Percentiles rank a stretch among this genome's conserved stretches.
Evolutionary conservation across 2,797 vertebrate species (phyloP).

Genomic region (Hirundo rustica): DNA sequence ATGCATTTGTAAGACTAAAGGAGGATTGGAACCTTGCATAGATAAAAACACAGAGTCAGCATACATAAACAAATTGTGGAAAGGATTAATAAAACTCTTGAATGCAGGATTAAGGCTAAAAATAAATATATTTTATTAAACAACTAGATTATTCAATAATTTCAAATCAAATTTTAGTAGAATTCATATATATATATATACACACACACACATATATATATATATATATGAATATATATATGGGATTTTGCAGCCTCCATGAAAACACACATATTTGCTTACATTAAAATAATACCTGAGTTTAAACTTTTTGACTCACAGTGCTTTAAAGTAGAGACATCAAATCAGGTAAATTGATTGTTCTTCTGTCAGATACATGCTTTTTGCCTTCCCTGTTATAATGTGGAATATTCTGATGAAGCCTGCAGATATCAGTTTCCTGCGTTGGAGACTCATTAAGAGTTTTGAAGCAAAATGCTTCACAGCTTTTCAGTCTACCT

Average conservation of each 20-base stretch:
- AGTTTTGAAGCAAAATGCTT: neutral
- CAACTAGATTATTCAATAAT: neutral
- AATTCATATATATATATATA: neutral
- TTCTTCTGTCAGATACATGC: neutral
- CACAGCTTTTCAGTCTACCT: neutral
- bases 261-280: neutral
- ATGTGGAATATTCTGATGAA: neutral
- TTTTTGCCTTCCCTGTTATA: neutral
- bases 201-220: neutral
- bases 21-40: neutral
- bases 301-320: neutral
- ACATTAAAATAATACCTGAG: neutral
- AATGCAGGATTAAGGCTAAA: neutral
- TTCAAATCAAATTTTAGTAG: neutral
- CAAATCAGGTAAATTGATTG: neutral
- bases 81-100: neutral
- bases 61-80: neutral
- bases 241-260: neutral
- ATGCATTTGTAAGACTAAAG: neutral
- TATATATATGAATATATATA: neutral
- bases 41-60: neutral
- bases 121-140: neutral
- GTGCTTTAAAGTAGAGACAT: neutral
- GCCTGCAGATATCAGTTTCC: neutral
- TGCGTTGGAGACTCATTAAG: fast-evolving